phyloP scores from a whole-genome alignment of 2,888 invertebrate genomes.

The Liposcelis brunnea region DNA sequence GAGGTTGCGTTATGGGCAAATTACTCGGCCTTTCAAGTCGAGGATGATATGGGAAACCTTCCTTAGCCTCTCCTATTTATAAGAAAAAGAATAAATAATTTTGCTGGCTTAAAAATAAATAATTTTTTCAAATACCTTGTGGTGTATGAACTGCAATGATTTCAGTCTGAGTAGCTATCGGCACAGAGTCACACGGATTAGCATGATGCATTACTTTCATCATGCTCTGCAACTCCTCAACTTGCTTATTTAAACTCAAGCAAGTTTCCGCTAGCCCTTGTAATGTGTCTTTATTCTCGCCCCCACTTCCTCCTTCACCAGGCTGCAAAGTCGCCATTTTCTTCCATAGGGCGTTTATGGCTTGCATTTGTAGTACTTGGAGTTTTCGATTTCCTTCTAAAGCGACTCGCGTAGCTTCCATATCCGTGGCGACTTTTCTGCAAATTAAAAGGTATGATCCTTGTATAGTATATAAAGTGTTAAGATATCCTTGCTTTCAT shows the following conservation, averaged over 20 bases:
- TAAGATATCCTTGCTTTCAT: too few species aligned
- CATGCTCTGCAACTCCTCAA: slow-evolving; percentile 30
- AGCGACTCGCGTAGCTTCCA: slow-evolving; percentile 70
- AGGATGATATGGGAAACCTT: too few species aligned
- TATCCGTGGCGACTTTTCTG: slow-evolving; percentile 64
- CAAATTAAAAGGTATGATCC: slow-evolving; percentile 11
- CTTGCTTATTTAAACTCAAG: slow-evolving; percentile 21
- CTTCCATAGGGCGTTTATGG: slow-evolving; percentile 78
- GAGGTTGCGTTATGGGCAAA: too few species aligned
- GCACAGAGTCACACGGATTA: neutral
- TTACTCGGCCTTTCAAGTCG: too few species aligned
- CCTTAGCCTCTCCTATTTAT: too few species aligned
- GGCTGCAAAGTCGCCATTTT: slow-evolving; percentile 55
- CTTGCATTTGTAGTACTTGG: slow-evolving; percentile 76
- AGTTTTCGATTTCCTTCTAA: slow-evolving; percentile 70
- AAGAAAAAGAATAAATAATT: neutral
- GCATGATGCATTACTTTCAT: neutral
- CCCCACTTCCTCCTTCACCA: neutral
- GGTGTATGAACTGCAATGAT: slow-evolving; percentile 62
- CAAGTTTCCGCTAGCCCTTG: slow-evolving; percentile 11
- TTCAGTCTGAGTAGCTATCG: slow-evolving; percentile 52
- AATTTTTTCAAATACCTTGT: slow-evolving; percentile 23
- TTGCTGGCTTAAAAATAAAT: neutral
- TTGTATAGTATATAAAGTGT: neutral
- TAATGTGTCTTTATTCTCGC: slow-evolving; percentile 8